Evolutionary conservation across 2,113 vertebrate genomes (phyloP), one percentile per base, ranked within the genome.

Genomic region (Malurus cyaneus): DNA sequence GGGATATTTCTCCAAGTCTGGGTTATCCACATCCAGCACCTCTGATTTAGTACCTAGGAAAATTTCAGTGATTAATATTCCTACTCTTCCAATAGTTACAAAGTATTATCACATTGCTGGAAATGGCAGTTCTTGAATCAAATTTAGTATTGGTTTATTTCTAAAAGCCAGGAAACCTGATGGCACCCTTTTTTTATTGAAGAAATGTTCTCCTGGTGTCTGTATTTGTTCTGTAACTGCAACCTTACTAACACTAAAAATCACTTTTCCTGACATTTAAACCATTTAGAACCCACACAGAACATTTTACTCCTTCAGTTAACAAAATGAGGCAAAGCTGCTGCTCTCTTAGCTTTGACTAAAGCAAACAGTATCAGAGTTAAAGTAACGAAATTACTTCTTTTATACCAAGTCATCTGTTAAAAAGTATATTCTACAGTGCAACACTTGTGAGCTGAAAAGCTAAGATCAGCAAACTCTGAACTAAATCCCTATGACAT

Each of bases 21-120:
- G 99, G n/a, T 95, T 97, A 76, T 99, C 99, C 41, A 99, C 97
- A 94, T 99, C 98, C 89, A 99, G 93, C 44, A 99, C 98, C 92
- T 99, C 98, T 5, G 99, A 99, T 79, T 99, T 99, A 96, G 98
- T 98, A 32, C 99, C 99, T 99, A 87, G 80, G n/a, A 70, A 97
- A 94, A 36, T 96, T 86, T 66, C 77, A 61, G 56, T 54, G 26
- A 93, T 65, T 85, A 32, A 89, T 4, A 18, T 25, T 85, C 25
- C 31, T 32, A 60, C 29, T 79, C 62, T 80, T 95, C 59, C 74
- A 88, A 52, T 28, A 88, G 50, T 62, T 86, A 36, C n/a, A 92
- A 79, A 77, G 47, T 26, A 56, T 59, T 66, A 65, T 31, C 32
- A 52, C 39, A 24, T 34, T 80, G 56, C 42, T 90, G 47, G 67